Evolutionary conservation across 2,888 invertebrate species (phyloP), one percentile per base, ranked within the genome.

Genomic region (Sphaerophoria rueppellii): DNA sequence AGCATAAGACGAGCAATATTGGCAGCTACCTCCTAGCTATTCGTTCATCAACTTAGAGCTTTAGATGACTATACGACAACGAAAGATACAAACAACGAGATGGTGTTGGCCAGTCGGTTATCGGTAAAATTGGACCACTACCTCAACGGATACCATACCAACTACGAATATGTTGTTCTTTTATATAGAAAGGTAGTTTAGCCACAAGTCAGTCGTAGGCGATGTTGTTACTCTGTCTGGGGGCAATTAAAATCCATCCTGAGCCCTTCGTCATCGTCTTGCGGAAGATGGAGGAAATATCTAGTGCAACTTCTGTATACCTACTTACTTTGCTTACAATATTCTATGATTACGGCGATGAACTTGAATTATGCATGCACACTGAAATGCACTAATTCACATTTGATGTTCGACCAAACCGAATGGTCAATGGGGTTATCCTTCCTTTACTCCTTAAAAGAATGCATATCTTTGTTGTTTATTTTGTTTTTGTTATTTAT

Each of bases 361-460:
- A 85, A 85, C 85, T 85, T 85, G 80, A 79, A 87, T 87, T 87
- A 87, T 87, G 87, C 85, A 87, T 87, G 86, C 86, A 87, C 89
- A 90, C 89, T 88, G 89, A 89, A 89, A 89, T 90, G 90, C 91
- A 91, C 91, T 91, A 91, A 91, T 91, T 91, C 91, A 91, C 90
- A 91, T 91, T 91, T 91, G 91, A 91, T 91, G 91, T 91, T 91
- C 91, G 89, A 89, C 89, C 90, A 90, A 90, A 91, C 90, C 91
- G 89, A 90, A 91, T 90, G 91, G 91, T 91, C 91, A 91, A 90
- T 90, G 91, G 91, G 91, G 91, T 91, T 91, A 91, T 90, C 90
- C 89, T 85, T 73, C 73, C 81, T 72, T 12, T 67, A 24, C 80
- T 72, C 63, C 76, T 80, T 76, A 61, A n/a, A 70, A 76, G 71